Conservation (phyloP, 2,888 invertebrate genomes). For the Gortyna flavago region DNA sequence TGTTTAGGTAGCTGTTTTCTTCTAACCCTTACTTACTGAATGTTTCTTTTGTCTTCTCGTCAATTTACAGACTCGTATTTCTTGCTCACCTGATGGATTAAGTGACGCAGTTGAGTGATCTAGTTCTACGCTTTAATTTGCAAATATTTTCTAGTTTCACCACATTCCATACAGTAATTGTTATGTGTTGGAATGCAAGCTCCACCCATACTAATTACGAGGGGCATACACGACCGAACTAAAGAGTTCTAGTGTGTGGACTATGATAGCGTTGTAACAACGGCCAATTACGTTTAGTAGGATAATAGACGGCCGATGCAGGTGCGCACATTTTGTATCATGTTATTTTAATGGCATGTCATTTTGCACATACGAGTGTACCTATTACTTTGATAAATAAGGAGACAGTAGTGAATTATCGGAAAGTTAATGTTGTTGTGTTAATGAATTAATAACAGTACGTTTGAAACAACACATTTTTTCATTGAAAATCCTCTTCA, state of each 20-base stretch:
- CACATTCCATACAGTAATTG: conserved; percentile 83
- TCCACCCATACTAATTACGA: conserved; percentile 78
- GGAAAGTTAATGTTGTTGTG: conserved; percentile 22
- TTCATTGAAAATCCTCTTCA: not conserved
- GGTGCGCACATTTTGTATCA: conserved; percentile 71
- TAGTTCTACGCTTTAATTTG: conserved; percentile 77
- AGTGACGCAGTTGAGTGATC: conserved; percentile 73
- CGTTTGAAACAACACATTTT: not conserved
- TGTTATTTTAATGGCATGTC: conserved; percentile 71
- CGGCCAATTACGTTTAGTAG: conserved; percentile 52
- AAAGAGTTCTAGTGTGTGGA: conserved; percentile 53
- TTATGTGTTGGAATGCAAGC: conserved; percentile 79
- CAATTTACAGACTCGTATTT: not conserved
- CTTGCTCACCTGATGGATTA: conserved; percentile 5
- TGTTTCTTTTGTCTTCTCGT: not conserved
- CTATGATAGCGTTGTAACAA: conserved; percentile 23
- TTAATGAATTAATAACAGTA: not conserved
- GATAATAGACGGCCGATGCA: conserved; percentile 63
- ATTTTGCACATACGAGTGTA: conserved; percentile 62
- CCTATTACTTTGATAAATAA: conserved; percentile 60
- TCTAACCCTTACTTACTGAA: not conserved
- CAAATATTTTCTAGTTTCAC: conserved; percentile 84
- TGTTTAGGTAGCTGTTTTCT: not conserved
- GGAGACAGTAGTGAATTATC: conserved; percentile 45
- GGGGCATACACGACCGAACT: conserved; percentile 71